Conservation (phyloP, 2,113 vertebrate genomes). For the Cyprinus carpio region DNA sequence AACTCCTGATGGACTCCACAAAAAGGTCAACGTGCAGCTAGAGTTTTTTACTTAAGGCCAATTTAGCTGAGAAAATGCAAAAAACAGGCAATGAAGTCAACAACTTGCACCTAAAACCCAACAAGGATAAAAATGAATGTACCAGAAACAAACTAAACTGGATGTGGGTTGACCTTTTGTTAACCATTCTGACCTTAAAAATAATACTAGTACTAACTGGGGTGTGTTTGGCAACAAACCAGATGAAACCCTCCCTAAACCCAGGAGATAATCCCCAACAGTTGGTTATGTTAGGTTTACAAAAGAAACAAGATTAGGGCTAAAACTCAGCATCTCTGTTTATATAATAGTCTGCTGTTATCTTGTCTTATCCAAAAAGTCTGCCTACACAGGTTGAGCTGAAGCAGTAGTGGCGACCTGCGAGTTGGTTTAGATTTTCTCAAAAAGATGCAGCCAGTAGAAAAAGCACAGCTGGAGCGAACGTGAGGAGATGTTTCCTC, state of each 20-base stretch:
- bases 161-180: slow-evolving; percentile 22
- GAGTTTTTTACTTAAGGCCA: not conserved
- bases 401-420: not conserved
- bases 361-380: slow-evolving; percentile 4
- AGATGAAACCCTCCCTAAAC: slow-evolving; percentile 1
- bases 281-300: slow-evolving; percentile 31
- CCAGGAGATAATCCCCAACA: slow-evolving; percentile 21
- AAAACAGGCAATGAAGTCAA: not conserved
- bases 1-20: not conserved
- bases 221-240: slow-evolving; percentile 23
- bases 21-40: not conserved
- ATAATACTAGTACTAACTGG: not conserved
- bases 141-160: not conserved
- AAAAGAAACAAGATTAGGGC: slow-evolving; percentile 49
- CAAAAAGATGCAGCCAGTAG: not conserved
- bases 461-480: slow-evolving; percentile 6
- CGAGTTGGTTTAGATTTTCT: slow-evolving; percentile 6
- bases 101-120: not conserved
- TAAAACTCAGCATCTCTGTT: slow-evolving; percentile 32
- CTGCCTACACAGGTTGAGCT: slow-evolving; percentile 5
- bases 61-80: not conserved
- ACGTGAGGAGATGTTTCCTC: slow-evolving; percentile 3
- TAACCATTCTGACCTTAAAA: not conserved
- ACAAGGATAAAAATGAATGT: not conserved
- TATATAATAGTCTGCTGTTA: slow-evolving; percentile 43